These are phyloP conservation scores for Casuarius casuarius DNA, from an alignment of 2,113 vertebrate genomes.

Conservation along the genomic window DNA sequence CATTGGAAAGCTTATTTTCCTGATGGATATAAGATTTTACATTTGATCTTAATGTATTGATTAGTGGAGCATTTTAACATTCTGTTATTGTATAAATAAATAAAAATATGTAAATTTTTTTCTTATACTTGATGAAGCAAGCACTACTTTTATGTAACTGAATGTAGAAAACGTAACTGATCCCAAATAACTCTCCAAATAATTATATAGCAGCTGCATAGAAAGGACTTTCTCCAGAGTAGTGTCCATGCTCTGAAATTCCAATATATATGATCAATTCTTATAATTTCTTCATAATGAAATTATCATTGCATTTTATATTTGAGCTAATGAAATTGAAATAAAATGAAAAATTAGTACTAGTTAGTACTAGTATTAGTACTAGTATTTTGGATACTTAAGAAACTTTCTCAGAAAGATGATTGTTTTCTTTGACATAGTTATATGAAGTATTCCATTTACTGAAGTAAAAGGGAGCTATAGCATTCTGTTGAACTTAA, in stretches of 20 bases:
- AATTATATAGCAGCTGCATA: no score
- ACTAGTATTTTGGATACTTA: no score
- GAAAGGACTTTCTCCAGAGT: no score
- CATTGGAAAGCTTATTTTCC: slow-evolving; percentile 13
- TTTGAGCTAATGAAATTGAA: no score
- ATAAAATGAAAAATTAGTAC: no score
- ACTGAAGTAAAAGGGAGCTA: background rate
- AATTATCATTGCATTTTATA: no score
- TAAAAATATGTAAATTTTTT: background rate
- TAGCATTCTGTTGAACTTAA: background rate
- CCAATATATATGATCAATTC: no score
- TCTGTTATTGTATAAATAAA: slow-evolving; percentile 1
- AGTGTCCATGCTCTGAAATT: no score
- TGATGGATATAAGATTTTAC: background rate
- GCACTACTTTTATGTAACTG: background rate
- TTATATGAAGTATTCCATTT: background rate
- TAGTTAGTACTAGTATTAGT: no score
- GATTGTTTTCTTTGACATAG: no score
- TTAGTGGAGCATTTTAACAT: background rate
- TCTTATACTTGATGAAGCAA: background rate
- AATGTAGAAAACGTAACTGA: background rate
- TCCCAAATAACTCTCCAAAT: background rate
- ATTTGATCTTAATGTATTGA: background rate
- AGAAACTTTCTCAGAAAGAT: background rate
- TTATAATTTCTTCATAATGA: no score